These are phyloP conservation scores for Microcebus ravelobensis DNA, from an alignment of 2,113 vertebrate genomes.

Conservation along the genomic window DNA sequence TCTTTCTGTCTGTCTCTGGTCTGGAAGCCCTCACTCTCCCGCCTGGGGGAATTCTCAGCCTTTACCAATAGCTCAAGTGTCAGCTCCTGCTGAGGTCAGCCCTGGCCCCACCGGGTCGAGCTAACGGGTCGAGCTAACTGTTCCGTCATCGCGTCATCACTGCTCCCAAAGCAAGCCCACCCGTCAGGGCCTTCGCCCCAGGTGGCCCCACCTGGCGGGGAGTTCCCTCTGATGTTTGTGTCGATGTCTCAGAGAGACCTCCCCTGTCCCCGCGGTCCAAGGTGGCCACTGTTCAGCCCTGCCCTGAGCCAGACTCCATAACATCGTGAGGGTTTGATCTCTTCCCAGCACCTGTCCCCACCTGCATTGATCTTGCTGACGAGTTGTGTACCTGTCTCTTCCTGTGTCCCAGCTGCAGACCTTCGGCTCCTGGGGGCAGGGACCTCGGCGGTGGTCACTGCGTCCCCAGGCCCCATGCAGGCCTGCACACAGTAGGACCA, in stretches of 20 bases:
- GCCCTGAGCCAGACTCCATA: fast-evolving
- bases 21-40: not conserved
- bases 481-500: not conserved
- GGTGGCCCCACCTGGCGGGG: not conserved
- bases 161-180: not conserved
- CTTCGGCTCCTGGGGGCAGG: fast-evolving
- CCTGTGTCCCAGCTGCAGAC: not conserved
- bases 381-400: not conserved
- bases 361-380: fast-evolving
- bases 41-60: not conserved
- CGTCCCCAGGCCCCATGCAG: fast-evolving
- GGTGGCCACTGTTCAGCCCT: not conserved
- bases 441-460: not conserved
- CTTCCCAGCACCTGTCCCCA: not conserved
- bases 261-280: not conserved
- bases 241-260: not conserved
- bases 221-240: fast-evolving
- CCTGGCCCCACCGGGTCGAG: not conserved
- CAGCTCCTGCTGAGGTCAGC: not conserved
- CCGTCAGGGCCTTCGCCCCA: not conserved
- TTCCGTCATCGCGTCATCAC: no score
- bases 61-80: not conserved
- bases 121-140: not conserved
- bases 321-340: fast-evolving
- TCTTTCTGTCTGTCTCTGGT: not conserved